Evolutionary conservation across 2,888 invertebrate genomes (phyloP), one percentile per base, ranked within the genome.

Genomic region (Perizoma affinitatum): DNA sequence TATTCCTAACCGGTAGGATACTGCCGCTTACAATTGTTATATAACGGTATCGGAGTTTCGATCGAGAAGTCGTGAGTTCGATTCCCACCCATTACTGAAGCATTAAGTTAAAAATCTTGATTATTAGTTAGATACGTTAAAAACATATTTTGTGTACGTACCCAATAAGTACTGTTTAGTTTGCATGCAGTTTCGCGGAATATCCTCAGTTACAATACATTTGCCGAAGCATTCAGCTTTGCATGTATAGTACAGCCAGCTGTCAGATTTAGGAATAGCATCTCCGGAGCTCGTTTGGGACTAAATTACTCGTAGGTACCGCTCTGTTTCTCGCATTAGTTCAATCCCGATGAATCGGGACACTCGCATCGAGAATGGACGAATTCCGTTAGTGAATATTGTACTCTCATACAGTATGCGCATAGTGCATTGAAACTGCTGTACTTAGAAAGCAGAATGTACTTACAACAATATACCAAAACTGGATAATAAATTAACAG

Each of bases 251-350:
- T 22, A 22, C 22, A 22, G 76, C 75, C 83, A 86, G 83, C 84
- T 85, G 84, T 86, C 84, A 86, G 84, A 84, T 84, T 84, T 83
- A 78, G 79, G 82, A 83, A 83, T 86, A 86, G 83, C 81, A 78
- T 83, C 74, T 79, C 78, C 67, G 75, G 72, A 77, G 74, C 78
- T 78, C 79, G 82, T 80, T 85, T 80, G 75, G 62, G 70, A 67
- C 70, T 71, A 68, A 77, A 75, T 22, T 22, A 22, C 73, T 76
- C 62, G 22, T 22, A 22, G 74, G 73, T 76, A 74, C 68, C 78
- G 80, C 79, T 84, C 78, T 78, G 83, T 84, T 87, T 80, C 88
- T 83, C 88, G 80, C 83, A 85, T 88, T 88, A 90, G 80, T 86
- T 82, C 84, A 80, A 79, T 84, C 75, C 78, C 79, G 73, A 82